Evolutionary conservation across 2,888 invertebrate genomes (phyloP), one percentile per base, ranked within the genome.

Genomic region (Drosophila mimetica): DNA sequence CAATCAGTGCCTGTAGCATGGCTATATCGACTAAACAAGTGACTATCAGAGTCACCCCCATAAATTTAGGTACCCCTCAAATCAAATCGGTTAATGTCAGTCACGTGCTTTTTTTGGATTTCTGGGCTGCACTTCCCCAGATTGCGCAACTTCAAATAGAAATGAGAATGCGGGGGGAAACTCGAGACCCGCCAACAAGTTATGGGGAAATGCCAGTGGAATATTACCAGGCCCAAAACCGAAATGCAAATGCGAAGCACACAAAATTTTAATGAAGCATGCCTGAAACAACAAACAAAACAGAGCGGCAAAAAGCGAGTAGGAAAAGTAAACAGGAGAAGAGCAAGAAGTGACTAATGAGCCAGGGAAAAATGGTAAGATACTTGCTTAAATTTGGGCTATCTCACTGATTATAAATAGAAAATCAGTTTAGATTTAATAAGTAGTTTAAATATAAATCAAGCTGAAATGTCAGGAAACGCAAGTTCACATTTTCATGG

Each of bases 11-110:
- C 30, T 30, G 11, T 11, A 30, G 11, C 30, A 30, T 13, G 54
- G 57, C 61, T 6, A 20, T 48, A 80, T 80, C 82, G 80, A 82
- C 79, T 61, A 85, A 80, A 80, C 80, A 85, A 80, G 25, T 47
- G 36, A 22, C 44, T 51, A 60, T 34, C 32, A n/a, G n/a, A n/a
- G n/a, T 34, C 13, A 30, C 28, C 67, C 32, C 22, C 22, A 8
- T 18, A 16, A 34, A 11, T 22, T 14, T 9, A 8, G 13, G n/a
- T n/a, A 34, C 39, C 30, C 36, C 13, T 18, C 25, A 25, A 25
- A 25, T n/a, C 28, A 48, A 50, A 47, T 71, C 64, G 59, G 71
- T 67, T 55, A 65, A 75, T 69, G 69, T 75, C 59, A 69, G 74
- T 71, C 83, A 83, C 86, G 77, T 83, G 86, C 59, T 47, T 20